These are phyloP conservation scores for Palythoa caribaeorum DNA, from an alignment of 92 coral and sea anemone species.

Conservation along the genomic window DNA sequence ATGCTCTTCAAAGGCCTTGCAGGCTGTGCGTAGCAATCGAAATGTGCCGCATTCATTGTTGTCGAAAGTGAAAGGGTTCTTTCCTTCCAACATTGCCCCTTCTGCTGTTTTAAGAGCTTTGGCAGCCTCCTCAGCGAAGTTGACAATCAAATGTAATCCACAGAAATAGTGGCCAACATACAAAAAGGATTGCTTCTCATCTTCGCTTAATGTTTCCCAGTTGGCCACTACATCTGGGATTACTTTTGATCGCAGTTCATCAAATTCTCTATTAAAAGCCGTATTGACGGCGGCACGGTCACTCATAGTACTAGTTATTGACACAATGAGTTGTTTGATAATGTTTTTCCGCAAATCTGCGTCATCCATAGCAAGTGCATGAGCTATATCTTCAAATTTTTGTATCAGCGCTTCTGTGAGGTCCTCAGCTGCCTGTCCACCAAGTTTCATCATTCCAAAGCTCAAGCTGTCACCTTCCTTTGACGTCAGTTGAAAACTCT, in stretches of 20 bases:
- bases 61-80: slow-evolving; percentile 24
- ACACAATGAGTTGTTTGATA: neutral
- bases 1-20: slow-evolving; percentile 35
- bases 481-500: too few species aligned
- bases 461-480: too few species aligned
- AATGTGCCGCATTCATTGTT: slow-evolving; percentile 18
- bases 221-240: slow-evolving; percentile 23
- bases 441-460: slow-evolving; percentile 5
- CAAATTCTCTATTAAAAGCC: slow-evolving; percentile 33
- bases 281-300: neutral
- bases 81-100: slow-evolving; percentile 25
- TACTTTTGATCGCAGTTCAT: slow-evolving; percentile 17
- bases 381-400: slow-evolving; percentile 1
- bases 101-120: slow-evolving; percentile 31
- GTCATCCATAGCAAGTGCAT: slow-evolving; percentile 11
- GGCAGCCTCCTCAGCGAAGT: slow-evolving; percentile 37
- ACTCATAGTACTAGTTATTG: neutral
- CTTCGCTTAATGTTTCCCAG: slow-evolving; percentile 5
- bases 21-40: slow-evolving; percentile 20
- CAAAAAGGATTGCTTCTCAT: neutral
- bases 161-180: slow-evolving; percentile 39
- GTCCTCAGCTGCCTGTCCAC: slow-evolving; percentile 24
- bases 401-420: slow-evolving; percentile 9
- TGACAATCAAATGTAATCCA: slow-evolving; percentile 30
- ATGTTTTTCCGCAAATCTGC: slow-evolving; percentile 11